phyloP scores from a whole-genome alignment of 2,797 vertebrate species.

The Ambastaia sidthimunki region DNA sequence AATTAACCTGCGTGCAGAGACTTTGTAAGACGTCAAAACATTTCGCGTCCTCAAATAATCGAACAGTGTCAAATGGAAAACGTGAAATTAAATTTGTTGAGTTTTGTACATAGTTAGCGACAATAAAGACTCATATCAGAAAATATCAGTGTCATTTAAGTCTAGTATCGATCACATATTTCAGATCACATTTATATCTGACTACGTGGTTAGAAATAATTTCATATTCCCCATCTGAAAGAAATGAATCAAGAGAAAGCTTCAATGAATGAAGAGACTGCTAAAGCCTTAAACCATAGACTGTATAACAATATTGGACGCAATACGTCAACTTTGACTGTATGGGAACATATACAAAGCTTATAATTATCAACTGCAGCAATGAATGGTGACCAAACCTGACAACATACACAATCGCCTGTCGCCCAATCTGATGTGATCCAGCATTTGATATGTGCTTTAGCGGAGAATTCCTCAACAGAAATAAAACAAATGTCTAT shows the following conservation, averaged over 20 bases:
- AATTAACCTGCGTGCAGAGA: background rate
- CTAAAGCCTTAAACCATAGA: background rate
- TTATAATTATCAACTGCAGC: conserved; percentile 16
- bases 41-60: no score
- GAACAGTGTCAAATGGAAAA: background rate
- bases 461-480: background rate
- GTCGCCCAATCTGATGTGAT: background rate
- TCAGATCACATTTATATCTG: background rate
- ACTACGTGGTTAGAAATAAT: background rate
- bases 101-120: no score
- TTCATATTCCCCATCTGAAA: background rate
- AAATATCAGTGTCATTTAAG: no score
- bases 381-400: background rate
- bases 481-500: background rate
- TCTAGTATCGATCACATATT: background rate
- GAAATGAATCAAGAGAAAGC: background rate
- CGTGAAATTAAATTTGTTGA: no score
- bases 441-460: no score
- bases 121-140: no score
- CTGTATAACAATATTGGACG: background rate
- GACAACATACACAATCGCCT: background rate
- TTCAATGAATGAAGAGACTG: background rate
- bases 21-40: background rate
- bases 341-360: background rate
- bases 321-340: conserved; percentile 1